Evolutionary conservation across 2,113 vertebrate genomes (phyloP).

Genomic region (Caranx melampygus): DNA sequence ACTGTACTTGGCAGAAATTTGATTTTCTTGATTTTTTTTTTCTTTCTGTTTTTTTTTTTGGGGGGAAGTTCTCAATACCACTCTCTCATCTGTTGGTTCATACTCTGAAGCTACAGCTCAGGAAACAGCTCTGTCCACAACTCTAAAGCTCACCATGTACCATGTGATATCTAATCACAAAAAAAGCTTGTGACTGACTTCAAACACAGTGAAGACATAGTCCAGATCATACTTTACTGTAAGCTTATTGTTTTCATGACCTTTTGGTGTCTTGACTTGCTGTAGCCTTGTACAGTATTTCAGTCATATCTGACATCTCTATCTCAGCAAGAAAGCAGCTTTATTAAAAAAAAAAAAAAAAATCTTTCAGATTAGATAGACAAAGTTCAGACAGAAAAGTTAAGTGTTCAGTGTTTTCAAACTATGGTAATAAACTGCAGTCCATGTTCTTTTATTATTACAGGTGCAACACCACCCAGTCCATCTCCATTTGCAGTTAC

Average conservation of each 20-base stretch:
- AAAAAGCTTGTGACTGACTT: background rate
- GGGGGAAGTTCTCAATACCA: background rate
- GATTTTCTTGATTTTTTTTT: no score
- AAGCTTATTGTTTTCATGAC: background rate
- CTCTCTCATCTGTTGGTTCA: background rate
- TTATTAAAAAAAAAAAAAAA: background rate
- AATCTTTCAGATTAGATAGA: no score
- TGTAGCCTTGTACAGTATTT: no score
- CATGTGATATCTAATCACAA: no score
- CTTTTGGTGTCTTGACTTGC: background rate
- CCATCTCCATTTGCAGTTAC: constrained; percentile 8
- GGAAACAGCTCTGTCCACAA: no score
- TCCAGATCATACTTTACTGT: no score
- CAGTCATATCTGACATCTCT: no score
- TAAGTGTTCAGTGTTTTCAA: background rate
- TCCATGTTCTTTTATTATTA: background rate
- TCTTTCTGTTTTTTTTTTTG: background rate
- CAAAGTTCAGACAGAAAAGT: background rate
- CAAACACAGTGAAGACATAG: no score
- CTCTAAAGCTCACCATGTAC: no score
- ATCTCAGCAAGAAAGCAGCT: background rate
- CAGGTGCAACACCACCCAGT: background rate
- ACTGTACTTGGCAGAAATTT: no score
- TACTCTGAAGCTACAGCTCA: background rate
- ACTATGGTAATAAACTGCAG: no score